Base-by-base conservation (phyloP, 2,113 vertebrate genomes). In the Irena cyanogastra region DNA sequence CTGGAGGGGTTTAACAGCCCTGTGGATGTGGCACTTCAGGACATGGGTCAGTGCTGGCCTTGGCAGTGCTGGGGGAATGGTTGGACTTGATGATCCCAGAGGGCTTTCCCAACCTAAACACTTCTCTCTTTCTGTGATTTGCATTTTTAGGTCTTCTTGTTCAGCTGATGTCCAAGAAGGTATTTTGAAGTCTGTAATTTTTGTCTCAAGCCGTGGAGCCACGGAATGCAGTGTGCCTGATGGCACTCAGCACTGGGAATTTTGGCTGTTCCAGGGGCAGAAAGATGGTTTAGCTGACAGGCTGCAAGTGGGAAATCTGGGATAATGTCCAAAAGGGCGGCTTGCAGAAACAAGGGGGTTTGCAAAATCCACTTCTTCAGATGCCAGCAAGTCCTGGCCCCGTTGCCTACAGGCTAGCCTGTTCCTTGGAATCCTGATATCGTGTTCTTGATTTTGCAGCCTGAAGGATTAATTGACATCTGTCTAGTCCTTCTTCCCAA, bases 401-500 rank as follows among this genome's bases (percentile, higher is more conserved):
- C 0, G 0, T 9, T 80, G 71, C 50, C 49, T 57, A 2, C 6
- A 60, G 71, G 35, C 30, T 19, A 52, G n/a, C 28, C 16, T 83
- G 53, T 33, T 89, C 60, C 80, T 61, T 69, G 45, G 31, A 30
- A 70, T 64, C 26, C 71, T 79, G 44, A 12, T 79, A 63, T 28
- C 26, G 16, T 4, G 0, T 50, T 70, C 41, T 39, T 80, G 37
- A 22, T 89, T 93, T 72, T 93, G 47, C 44, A 64, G 69, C 79
- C 69, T 79, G 81, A 78, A 69, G 65, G 57, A 39, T 59, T 78
- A 16, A 66, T 45, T 71, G 27, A 33, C 41, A 45, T 27, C 14
- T 49, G 15, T 41, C 54, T 75, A 42, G 61, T 59, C 56, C 33
- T 70, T 61, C 50, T 81, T 87, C 24, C 74, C 0, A 1, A 24